Evolutionary conservation across 2,888 invertebrate genomes (phyloP).

Genomic region (Anodontia alba): DNA sequence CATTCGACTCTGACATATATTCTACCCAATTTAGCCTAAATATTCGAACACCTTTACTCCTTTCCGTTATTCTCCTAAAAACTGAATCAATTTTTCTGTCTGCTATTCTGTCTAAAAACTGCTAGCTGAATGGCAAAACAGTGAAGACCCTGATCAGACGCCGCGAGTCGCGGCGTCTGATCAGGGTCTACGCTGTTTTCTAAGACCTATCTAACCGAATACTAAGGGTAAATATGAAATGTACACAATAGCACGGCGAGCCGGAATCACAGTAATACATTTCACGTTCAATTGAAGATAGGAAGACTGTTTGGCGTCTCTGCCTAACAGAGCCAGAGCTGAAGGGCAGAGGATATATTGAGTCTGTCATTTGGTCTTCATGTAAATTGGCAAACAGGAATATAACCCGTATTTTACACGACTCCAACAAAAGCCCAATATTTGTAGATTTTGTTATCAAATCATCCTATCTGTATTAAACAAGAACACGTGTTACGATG

Average conservation of each 20-base stretch:
- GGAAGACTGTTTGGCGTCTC: not conserved
- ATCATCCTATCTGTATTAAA: not conserved
- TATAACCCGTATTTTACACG: not conserved
- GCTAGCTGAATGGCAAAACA: too few species aligned
- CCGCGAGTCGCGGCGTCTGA: too few species aligned
- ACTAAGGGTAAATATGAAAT: too few species aligned
- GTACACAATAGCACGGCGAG: not conserved
- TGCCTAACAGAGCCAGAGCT: not conserved
- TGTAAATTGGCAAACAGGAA: constrained; percentile 7
- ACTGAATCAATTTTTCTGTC: too few species aligned
- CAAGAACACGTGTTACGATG: not conserved
- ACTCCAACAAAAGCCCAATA: not conserved
- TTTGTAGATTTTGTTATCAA: not conserved
- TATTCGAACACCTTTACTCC: too few species aligned
- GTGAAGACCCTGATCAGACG: too few species aligned
- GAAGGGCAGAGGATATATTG: constrained; percentile 27
- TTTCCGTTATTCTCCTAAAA: too few species aligned
- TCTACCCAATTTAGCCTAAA: too few species aligned
- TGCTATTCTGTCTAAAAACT: too few species aligned
- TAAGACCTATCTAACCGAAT: too few species aligned
- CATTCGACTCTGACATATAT: too few species aligned
- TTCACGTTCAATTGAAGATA: constrained; percentile 47
- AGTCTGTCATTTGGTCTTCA: constrained; percentile 42
- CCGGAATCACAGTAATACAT: constrained; percentile 32
- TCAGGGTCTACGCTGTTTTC: too few species aligned